A percentile compares a stretch with the other conserved stretches of the same genome.
phyloP scores from a whole-genome alignment of 2,888 invertebrate species.

The Melinopterus prodromus region DNA sequence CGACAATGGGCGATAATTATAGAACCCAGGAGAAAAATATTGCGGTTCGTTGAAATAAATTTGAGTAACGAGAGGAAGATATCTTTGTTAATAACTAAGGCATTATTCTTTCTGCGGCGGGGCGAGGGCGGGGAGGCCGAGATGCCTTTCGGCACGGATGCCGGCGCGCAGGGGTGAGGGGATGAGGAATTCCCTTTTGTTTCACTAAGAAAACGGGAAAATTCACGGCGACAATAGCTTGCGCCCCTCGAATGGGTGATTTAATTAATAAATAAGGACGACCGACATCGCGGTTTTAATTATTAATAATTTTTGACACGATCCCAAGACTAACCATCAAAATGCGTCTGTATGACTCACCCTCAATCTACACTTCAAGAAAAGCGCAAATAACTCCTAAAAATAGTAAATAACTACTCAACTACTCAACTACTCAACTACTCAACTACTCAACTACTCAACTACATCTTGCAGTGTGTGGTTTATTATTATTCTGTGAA shows the following conservation, averaged over 20 bases:
- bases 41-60: neutral
- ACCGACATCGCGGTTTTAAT: neutral
- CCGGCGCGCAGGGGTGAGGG: neutral
- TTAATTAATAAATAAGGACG: neutral
- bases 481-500: too few relatives aligned
- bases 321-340: too few relatives aligned
- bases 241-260: neutral
- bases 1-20: neutral
- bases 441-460: too few relatives aligned
- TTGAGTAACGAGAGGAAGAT: slow-evolving; percentile 4
- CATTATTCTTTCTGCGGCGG: neutral
- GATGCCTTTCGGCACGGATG: slow-evolving; percentile 4
- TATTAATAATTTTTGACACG: neutral
- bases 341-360: too few relatives aligned
- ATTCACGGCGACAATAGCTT: neutral
- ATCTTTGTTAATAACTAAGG: neutral
- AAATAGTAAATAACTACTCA: too few relatives aligned
- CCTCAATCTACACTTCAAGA: too few relatives aligned
- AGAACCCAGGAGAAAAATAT: neutral
- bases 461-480: too few relatives aligned
- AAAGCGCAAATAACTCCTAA: too few relatives aligned
- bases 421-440: too few relatives aligned
- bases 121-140: neutral
- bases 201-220: neutral
- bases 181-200: neutral